Conservation (phyloP, 2,888 invertebrate species). For the Spilarctia lutea region DNA sequence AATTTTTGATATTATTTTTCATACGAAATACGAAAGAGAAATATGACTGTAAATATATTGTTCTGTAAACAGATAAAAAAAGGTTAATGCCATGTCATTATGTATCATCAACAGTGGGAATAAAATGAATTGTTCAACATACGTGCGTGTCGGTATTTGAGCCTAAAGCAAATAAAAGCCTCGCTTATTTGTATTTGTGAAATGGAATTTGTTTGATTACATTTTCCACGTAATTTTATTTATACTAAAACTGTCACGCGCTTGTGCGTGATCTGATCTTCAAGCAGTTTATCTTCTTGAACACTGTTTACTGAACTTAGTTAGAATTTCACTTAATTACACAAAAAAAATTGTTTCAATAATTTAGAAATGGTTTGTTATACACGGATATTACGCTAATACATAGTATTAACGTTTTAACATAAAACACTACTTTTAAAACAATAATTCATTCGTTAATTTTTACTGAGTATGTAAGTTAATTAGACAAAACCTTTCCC, state of each 20-base stretch:
- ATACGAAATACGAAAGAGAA: background rate
- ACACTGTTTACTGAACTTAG: background rate
- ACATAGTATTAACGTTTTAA: background rate
- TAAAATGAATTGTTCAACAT: background rate
- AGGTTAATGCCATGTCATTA: background rate
- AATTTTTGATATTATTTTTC: background rate
- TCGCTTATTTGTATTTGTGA: slow-evolving; percentile 25
- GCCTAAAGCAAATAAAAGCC: slow-evolving; percentile 13
- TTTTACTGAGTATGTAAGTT: background rate
- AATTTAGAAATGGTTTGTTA: background rate
- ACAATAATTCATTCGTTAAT: no score
- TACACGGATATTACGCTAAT: background rate
- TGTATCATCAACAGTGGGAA: background rate
- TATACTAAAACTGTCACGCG: slow-evolving; percentile 2
- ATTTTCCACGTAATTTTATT: slow-evolving; percentile 8
- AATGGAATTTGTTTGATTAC: slow-evolving; percentile 21
- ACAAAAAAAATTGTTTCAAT: background rate
- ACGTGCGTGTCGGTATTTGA: background rate
- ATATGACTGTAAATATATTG: slow-evolving; percentile 1
- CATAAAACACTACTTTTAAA: background rate
- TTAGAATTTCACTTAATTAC: background rate
- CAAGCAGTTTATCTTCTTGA: background rate
- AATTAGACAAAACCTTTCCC: background rate
- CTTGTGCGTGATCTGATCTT: slow-evolving; percentile 1
- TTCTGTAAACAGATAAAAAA: background rate